These are phyloP conservation scores for Sciurus niger DNA, from an alignment of 2,113 vertebrate species.

Conservation along the genomic window DNA sequence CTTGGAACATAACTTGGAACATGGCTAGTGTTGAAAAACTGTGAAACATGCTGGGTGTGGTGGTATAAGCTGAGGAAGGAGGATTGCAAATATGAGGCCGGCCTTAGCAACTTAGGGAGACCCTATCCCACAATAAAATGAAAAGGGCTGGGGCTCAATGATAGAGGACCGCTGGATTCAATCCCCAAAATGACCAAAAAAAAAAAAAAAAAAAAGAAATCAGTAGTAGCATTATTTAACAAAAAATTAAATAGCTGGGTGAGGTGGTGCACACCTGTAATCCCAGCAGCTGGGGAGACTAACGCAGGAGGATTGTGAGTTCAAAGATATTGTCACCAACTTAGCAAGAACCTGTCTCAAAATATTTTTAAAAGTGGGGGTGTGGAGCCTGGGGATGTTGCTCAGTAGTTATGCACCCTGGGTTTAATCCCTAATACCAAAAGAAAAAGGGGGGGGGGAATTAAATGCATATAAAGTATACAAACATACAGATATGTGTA, in stretches of 20 bases:
- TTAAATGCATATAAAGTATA: slow-evolving; percentile 28
- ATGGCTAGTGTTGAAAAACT: slow-evolving; percentile 30
- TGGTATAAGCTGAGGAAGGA: too few relatives aligned
- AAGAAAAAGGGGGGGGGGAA: background rate
- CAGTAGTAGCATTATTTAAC: too few relatives aligned
- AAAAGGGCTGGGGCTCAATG: too few relatives aligned
- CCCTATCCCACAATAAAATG: too few relatives aligned
- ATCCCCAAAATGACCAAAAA: too few relatives aligned
- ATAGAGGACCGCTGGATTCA: too few relatives aligned
- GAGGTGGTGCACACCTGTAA: background rate
- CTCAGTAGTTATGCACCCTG: background rate
- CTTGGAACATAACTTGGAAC: slow-evolving; percentile 31
- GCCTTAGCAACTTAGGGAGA: too few relatives aligned
- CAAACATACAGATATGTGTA: background rate
- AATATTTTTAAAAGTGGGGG: background rate
- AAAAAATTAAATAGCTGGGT: too few relatives aligned
- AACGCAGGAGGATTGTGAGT: background rate
- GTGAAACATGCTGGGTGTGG: background rate
- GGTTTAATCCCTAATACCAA: background rate
- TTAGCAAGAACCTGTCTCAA: background rate
- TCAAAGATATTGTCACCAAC: background rate
- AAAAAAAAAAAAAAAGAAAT: too few relatives aligned
- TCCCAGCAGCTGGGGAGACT: background rate
- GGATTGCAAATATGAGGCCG: too few relatives aligned
- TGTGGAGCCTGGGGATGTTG: background rate